Base-by-base conservation (phyloP, 1,140 invertebrate species). In the Trichonephila clavata region DNA sequence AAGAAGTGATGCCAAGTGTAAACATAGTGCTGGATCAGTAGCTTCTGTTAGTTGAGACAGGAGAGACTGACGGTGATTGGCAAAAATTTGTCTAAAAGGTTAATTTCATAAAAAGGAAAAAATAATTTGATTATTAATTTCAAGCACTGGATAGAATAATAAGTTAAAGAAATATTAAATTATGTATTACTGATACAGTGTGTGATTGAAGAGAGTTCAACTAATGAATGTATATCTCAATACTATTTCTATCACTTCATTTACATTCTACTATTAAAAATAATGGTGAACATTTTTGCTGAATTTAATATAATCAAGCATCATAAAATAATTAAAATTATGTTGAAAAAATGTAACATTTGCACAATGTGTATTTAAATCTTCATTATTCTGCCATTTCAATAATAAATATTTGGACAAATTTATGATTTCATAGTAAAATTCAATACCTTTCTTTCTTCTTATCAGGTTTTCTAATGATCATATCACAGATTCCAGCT, bases 381-480 rank as follows among this genome's bases (percentile, higher is more conserved):
- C 10, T 50, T 5, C 4, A 39, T 50, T 50, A 50, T 50, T 50
- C 10, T 5, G 10, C 0, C 50, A 50, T 50, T 50, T 50, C 7
- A 50, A 50, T 50, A 43, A 43, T 43, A 43, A 50, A 50, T 50
- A 50, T 50, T 50, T 50, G 7, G 1, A 7, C 10, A 50, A 50
- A 50, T 50, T 50, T 5, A 50, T 50, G 10, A 50, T 50, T 50
- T 50, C 7, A 57, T 57, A 59, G 27, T 0, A 84, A 83, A 60
- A 39, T 21, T 4, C 43, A 87, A 95, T 95, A 97, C 96, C 97
- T 97, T 96, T 98, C 98, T 95, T 98, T 98, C 95, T 98, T 98
- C 95, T 98, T 98, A 95, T 99, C 98, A 92, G 97, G 97, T 96
- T 99, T 99, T 94, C 97, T 98, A 65, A 98, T 95, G 94, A 98